Percentiles rank a stretch among this genome's conserved stretches.
Evolutionary conservation across 1,140 invertebrate species (phyloP).

Genomic region (Heliconius nattereri): DNA sequence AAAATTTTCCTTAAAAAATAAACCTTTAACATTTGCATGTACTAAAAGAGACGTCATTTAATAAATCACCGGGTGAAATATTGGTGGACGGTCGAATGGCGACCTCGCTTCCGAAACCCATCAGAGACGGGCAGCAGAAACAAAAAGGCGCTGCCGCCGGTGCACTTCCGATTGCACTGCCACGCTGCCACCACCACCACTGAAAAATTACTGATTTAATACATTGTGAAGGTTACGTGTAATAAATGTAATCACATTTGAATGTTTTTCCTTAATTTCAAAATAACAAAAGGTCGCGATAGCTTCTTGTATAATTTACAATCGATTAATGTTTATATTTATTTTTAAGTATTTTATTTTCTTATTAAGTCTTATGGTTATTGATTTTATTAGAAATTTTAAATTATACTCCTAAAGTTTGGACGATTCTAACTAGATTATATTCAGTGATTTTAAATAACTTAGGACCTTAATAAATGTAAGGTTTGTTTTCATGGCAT

Average conservation of each 20-base stretch:
- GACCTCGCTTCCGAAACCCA: conserved; percentile 75
- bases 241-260: not conserved
- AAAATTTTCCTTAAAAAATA: conserved; percentile 22
- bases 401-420: no score
- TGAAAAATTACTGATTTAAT: conserved; percentile 77
- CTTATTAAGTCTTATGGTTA: no score
- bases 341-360: not conserved
- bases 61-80: conserved; percentile 71
- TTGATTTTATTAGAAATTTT: no score
- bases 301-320: not conserved
- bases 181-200: conserved; percentile 52
- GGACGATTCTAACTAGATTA: no score
- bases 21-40: conserved; percentile 28
- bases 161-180: conserved; percentile 76
- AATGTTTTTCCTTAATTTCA: not conserved
- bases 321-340: not conserved
- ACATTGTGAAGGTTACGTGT: conserved; percentile 55
- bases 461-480: no score
- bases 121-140: conserved; percentile 64
- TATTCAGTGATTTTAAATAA: no score
- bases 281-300: not conserved
- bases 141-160: conserved; percentile 72
- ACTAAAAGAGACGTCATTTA: conserved; percentile 50
- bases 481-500: no score
- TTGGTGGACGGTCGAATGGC: conserved; percentile 67